Base-by-base conservation (phyloP, 2,113 vertebrate species). In the Brachirus orientalis region DNA sequence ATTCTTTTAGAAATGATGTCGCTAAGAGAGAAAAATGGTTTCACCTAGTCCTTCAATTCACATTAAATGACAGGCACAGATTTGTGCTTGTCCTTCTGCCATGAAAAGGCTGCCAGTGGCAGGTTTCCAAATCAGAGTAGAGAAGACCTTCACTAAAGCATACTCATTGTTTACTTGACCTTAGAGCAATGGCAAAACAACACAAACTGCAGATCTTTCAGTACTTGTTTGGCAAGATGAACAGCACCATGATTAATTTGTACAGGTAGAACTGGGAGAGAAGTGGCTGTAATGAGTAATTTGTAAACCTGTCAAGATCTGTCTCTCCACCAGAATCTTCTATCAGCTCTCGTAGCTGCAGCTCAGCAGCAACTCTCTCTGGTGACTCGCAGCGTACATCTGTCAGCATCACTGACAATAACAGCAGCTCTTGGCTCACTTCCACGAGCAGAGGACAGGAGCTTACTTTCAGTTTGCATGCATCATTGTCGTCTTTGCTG, bases 241-340 rank as follows among this genome's bases (percentile, higher is more conserved):
- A 41, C 54, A 28, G 12, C 11, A 0, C 10, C 19, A 0, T 54
- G 53, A 80, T 69, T 70, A 68, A 80, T 70, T 14, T 35, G 41
- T 38, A 47, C 48, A 12, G 14, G 6, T 52, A 22, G 43, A 62
- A 81, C 38, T 63, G 22, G 13, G 2, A 9, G 45, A n/a, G 55
- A 69, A 66, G 28, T 66, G 77, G 58, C 63, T 50, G 64, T 71
- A 80, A 82, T 74, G 22, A 76, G 80, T 85, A 63, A 48, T 88
- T 84, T 80, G 68, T 84, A 83, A 87, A 80, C 36, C 7, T 51
- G 80, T 87, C 79, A 36, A 77, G 38, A 77, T 75, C 72, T 2
- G 47, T 74, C 77, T 76, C 60, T 57, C 12, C 55, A 2, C 63
- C n/a, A 55, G 73, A 83, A 75, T 71, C 85, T 61, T 48, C 80